A percentile compares a stretch with the other conserved stretches of the same genome.
Conservation (phyloP, 2,797 vertebrate genomes). For the Periophthalmus magnuspinnatus region DNA sequence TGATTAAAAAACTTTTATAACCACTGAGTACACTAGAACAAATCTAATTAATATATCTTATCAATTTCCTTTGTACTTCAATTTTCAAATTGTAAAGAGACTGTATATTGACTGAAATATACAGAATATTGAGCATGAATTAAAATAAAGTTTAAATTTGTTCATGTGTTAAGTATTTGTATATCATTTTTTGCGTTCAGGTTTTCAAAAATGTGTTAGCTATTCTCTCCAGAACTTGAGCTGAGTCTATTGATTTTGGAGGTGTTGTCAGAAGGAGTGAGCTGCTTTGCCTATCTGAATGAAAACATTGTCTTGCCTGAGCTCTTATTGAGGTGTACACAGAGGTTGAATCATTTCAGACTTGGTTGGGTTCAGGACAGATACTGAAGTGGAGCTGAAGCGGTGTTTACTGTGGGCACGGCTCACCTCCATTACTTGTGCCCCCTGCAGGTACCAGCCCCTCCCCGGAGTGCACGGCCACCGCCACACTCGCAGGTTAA, state of each 20-base stretch:
- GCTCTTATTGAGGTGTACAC: slow-evolving; percentile 37
- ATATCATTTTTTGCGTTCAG: background rate
- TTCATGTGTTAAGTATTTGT: background rate
- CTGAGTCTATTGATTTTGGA: slow-evolving; percentile 16
- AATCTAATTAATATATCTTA: no score
- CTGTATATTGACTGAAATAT: no score
- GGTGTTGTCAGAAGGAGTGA: slow-evolving; percentile 12
- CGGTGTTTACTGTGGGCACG: slow-evolving; percentile 45
- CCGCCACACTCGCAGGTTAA: slow-evolving; percentile 43
- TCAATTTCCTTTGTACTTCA: no score
- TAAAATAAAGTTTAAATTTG: no score
- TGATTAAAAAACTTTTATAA: no score
- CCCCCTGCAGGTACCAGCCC: slow-evolving; percentile 58
- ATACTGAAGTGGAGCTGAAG: slow-evolving; percentile 37
- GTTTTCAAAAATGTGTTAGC: background rate
- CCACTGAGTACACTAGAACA: no score
- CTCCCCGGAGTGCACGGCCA: slow-evolving; percentile 47
- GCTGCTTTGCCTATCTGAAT: slow-evolving; percentile 23
- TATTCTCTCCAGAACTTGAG: slow-evolving; percentile 6
- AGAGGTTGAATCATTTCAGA: slow-evolving; percentile 53
- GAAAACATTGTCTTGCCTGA: slow-evolving; percentile 24
- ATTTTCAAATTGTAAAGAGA: no score
- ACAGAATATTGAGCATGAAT: no score
- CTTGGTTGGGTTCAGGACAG: slow-evolving; percentile 36
- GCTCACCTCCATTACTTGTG: slow-evolving; percentile 59